Percentiles rank a stretch among this genome's conserved stretches.
These are phyloP conservation scores for Piprites chloris DNA, from an alignment of 2,113 vertebrate genomes.

Conservation along the genomic window DNA sequence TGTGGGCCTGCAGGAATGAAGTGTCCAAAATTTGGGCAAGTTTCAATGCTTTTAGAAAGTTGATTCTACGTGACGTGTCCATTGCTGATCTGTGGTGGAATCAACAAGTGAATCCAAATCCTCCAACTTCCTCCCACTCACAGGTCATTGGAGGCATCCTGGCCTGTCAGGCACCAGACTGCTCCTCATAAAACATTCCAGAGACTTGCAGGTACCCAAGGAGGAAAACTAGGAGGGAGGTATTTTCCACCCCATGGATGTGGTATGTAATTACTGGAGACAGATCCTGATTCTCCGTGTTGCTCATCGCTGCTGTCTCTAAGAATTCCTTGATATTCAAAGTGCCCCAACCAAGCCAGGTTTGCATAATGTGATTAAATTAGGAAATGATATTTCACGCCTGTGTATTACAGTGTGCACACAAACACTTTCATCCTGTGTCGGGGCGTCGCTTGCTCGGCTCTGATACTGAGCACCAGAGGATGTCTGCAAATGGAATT, in stretches of 20 bases:
- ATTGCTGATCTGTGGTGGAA: neutral
- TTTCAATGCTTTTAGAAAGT: neutral
- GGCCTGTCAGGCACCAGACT: conserved; percentile 5
- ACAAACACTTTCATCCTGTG: neutral
- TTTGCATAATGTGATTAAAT: neutral
- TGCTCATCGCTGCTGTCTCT: neutral
- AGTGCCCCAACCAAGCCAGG: neutral
- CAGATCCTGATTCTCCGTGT: neutral
- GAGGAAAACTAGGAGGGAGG: neutral
- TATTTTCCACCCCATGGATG: neutral
- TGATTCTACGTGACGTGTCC: accelerated
- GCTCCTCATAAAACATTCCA: neutral
- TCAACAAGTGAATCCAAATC: neutral
- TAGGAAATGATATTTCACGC: neutral
- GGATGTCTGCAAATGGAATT: conserved; percentile 22
- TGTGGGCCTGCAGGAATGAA: neutral
- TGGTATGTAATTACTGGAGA: neutral
- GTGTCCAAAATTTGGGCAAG: neutral
- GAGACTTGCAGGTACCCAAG: neutral
- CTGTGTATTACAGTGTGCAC: neutral
- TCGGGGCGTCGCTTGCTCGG: neutral
- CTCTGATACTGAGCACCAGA: neutral
- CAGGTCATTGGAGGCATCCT: neutral
- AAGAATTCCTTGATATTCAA: conserved; percentile 44
- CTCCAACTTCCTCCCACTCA: neutral